Percentiles rank a stretch among this genome's conserved stretches.
Evolutionary conservation across 1,140 invertebrate species (phyloP).

Genomic region (Drosophila kanapiae): DNA sequence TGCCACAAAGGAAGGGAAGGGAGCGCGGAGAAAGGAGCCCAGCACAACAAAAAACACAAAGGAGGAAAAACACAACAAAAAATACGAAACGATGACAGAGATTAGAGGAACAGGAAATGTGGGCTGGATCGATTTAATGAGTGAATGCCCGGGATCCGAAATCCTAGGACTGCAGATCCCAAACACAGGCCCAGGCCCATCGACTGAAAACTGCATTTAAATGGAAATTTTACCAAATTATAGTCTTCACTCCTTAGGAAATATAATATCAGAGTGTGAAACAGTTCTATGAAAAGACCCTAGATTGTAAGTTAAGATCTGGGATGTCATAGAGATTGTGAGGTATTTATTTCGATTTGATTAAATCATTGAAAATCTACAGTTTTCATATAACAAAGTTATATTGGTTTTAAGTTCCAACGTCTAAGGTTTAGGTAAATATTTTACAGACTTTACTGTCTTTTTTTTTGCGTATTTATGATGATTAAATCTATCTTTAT

Average conservation of each 20-base stretch:
- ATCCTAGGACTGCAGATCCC: conserved; percentile 43
- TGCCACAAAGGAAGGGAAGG: conserved; percentile 40
- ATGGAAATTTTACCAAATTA: conserved; percentile 31
- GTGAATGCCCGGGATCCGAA: conserved; percentile 41
- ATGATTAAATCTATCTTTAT: too few relatives aligned
- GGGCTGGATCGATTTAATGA: conserved; percentile 67
- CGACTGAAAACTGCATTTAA: conserved; percentile 19
- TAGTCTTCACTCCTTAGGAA: conserved; percentile 9
- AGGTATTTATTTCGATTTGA: background rate
- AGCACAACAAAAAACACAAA: conserved; percentile 9
- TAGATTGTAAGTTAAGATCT: background rate
- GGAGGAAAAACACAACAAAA: conserved; percentile 9
- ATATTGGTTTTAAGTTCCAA: background rate
- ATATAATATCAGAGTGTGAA: conserved; percentile 8
- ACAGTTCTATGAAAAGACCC: background rate
- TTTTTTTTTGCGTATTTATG: too few relatives aligned
- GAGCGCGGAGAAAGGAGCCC: conserved; percentile 12
- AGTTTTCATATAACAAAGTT: background rate
- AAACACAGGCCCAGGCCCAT: conserved; percentile 12
- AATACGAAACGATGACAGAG: conserved; percentile 52
- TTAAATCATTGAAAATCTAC: background rate
- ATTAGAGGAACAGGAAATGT: conserved; percentile 70
- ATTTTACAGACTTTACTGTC: too few relatives aligned
- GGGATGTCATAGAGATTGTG: background rate
- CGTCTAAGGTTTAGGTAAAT: background rate